These are phyloP conservation scores for Tylochromis polylepis DNA, from an alignment of 2,113 vertebrate species.

Conservation along the genomic window DNA sequence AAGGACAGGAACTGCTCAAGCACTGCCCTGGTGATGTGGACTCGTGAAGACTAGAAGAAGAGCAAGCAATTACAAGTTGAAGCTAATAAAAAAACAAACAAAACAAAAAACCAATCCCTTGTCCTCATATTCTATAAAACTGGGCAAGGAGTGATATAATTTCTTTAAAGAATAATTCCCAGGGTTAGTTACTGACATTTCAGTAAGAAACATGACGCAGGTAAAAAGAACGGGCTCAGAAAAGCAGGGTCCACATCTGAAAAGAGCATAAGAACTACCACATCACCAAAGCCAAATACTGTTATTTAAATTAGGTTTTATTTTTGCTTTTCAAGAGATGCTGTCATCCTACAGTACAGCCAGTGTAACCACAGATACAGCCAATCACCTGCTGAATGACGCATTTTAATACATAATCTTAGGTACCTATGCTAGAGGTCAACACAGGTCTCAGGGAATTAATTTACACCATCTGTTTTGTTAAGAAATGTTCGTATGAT, in stretches of 20 bases:
- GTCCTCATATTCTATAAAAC: not conserved
- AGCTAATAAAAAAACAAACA: not conserved
- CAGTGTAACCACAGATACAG: not conserved
- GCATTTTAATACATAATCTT: not conserved
- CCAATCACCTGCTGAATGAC: not conserved
- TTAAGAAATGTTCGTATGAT: not conserved
- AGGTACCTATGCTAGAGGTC: not conserved
- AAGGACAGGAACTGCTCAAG: slow-evolving; percentile 97
- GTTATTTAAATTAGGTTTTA: not conserved
- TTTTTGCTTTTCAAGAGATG: not conserved
- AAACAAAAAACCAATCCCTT: not conserved
- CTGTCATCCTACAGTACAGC: not conserved
- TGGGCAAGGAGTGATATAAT: not conserved
- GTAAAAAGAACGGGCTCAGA: not conserved
- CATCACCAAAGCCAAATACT: not conserved
- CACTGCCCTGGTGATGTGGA: slow-evolving; percentile 95
- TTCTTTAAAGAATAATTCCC: too few species aligned
- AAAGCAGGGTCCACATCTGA: not conserved
- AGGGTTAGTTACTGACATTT: too few species aligned
- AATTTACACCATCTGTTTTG: not conserved
- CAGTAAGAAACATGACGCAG: too few species aligned
- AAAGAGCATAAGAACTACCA: not conserved
- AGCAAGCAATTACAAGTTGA: not conserved
- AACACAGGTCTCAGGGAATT: not conserved
- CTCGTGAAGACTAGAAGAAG: slow-evolving; percentile 83